A percentile compares a stretch with the other conserved stretches of the same genome.
phyloP scores from a whole-genome alignment of 1,140 invertebrate genomes.

The Eurosta solidaginis region DNA sequence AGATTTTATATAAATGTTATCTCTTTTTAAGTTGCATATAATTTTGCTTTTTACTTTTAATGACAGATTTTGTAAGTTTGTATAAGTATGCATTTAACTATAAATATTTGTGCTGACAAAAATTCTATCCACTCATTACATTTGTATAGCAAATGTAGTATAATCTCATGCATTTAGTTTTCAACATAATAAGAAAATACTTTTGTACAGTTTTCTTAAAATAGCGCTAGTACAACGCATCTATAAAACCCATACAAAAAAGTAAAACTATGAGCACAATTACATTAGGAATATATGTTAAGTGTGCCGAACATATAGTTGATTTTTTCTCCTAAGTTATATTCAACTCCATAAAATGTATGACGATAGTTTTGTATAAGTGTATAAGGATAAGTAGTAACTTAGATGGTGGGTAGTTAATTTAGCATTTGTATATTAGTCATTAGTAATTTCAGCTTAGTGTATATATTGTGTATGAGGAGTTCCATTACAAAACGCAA shows the following conservation, averaged over 20 bases:
- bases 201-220: not conserved
- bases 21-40: too few relatives aligned
- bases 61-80: not conserved
- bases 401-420: conserved; percentile 11
- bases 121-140: not conserved
- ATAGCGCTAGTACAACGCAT: not conserved
- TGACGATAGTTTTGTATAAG: not conserved
- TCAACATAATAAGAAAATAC: not conserved
- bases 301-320: not conserved
- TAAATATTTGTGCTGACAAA: not conserved
- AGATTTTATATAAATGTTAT: too few relatives aligned
- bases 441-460: not conserved
- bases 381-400: conserved; percentile 8
- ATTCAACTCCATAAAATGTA: too few relatives aligned
- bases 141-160: too few relatives aligned
- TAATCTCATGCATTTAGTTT: not conserved
- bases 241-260: not conserved
- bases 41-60: too few relatives aligned
- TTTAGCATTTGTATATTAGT: conserved; percentile 14
- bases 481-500: not conserved
- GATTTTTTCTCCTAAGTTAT: not conserved
- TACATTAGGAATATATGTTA: not conserved
- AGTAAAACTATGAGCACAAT: not conserved
- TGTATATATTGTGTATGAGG: conserved; percentile 6
- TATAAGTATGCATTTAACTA: not conserved